A percentile compares a stretch with the other conserved stretches of the same genome.
phyloP scores from a whole-genome alignment of 2,113 vertebrate species.

The Paramormyrops kingsleyae region DNA sequence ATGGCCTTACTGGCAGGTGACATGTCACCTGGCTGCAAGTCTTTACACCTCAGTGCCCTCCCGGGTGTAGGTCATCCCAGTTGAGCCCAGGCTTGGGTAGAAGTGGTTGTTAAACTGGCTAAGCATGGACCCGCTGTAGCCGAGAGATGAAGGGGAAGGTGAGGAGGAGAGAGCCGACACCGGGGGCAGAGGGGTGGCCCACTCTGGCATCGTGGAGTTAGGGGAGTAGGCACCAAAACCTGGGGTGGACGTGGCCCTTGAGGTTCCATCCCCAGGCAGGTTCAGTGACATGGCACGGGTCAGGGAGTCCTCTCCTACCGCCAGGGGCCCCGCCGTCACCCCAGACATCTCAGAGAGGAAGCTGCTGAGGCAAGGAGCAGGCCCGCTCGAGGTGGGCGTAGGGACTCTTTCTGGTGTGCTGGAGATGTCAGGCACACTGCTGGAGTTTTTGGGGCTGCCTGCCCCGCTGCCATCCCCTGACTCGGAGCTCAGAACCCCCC shows the following conservation, averaged over 20 bases:
- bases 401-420: constrained; percentile 69
- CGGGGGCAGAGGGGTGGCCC: constrained; percentile 66
- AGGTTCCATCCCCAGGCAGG: constrained; percentile 67
- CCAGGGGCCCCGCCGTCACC: constrained; percentile 58
- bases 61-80: constrained; percentile 70
- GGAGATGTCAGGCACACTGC: constrained; percentile 55
- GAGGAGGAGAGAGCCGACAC: constrained; percentile 65
- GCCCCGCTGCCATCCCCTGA: constrained; percentile 63
- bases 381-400: constrained; percentile 55
- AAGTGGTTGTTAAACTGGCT: constrained; percentile 84
- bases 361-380: constrained; percentile 74
- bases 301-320: constrained; percentile 62
- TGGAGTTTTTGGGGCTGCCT: constrained; percentile 62
- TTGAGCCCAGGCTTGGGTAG: constrained; percentile 71
- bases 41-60: constrained; percentile 84
- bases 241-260: constrained; percentile 70
- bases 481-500: constrained; percentile 54
- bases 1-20: not conserved
- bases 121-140: constrained; percentile 74
- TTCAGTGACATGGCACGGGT: constrained; percentile 64
- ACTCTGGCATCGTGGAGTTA: constrained; percentile 62
- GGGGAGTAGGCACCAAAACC: constrained; percentile 76
- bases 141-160: constrained; percentile 61
- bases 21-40: not conserved
- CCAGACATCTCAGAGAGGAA: constrained; percentile 90